Evolutionary conservation across 2,888 invertebrate genomes (phyloP), one percentile per base, ranked within the genome.

Genomic region (Eurytoma californica): DNA sequence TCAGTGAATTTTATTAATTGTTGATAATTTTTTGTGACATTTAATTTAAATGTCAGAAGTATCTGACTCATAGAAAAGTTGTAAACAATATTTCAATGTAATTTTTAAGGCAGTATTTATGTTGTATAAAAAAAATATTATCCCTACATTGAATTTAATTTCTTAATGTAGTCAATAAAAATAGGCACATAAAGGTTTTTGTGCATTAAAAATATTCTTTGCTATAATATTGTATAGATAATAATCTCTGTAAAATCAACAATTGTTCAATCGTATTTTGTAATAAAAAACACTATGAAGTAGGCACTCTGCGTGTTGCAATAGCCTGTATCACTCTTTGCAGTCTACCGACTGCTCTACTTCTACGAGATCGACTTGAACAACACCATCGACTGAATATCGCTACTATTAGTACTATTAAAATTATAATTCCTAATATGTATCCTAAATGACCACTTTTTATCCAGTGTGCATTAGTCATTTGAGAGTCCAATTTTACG

Each of bases 291-390:
- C 47, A 57, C 84, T 84, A 90, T 84, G 89, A 86, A 81, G 86
- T 87, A 85, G 89, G 89, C 85, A 89, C 89, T 87, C 88, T 86
- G 72, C 87, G 88, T 66, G 86, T 82, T 65, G 90, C 86, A 75
- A 90, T 87, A 3, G 88, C 87, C 84, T 89, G 89, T 81, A 90
- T 88, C n/a, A 88, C 87, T 82, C 89, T 86, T 51, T 89, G 88
- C 75, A 90, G 82, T 84, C 86, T 86, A 70, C 88, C 86, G 24
- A 89, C 86, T 12, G 86, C 82, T 75, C 89, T 85, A 86, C 88
- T 89, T 83, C 89, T 88, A 61, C 89, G 85, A 9, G 86, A 85
- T 82, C 89, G 85, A 82, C 86, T 90, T 5, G 85, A 82, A 65
- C 80, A 84, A 61, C 85, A 83, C 85, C 88, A 90, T 24, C 84